Evolutionary conservation across 2,797 vertebrate genomes (phyloP).

Genomic region (Karalla daura): DNA sequence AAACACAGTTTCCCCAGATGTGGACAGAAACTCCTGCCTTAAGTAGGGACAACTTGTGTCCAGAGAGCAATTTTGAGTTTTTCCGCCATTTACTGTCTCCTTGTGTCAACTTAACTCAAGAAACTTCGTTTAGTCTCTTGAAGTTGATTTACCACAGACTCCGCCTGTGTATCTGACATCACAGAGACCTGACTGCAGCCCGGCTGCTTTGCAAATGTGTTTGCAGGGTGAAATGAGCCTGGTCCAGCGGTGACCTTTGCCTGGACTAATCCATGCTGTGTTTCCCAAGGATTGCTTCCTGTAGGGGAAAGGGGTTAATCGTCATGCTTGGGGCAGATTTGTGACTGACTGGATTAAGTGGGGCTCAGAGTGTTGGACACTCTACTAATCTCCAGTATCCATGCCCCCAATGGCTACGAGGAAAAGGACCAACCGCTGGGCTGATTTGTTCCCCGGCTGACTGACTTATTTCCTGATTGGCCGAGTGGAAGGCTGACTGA

Average conservation of each 20-base stretch:
- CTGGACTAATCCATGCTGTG: conserved; percentile 60
- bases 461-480: conserved; percentile 15
- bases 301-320: conserved; percentile 75
- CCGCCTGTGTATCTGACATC: neutral
- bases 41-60: no score
- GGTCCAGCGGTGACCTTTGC: conserved; percentile 61
- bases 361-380: conserved; percentile 69
- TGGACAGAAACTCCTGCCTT: no score
- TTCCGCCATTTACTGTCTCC: no score
- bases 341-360: conserved; percentile 79
- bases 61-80: no score
- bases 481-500: neutral
- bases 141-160: no score
- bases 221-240: conserved; percentile 27
- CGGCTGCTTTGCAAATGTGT: neutral
- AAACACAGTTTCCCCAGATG: no score
- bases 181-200: neutral
- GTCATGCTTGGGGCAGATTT: conserved; percentile 74
- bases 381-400: conserved; percentile 70
- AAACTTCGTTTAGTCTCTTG: no score
- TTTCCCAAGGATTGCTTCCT: conserved; percentile 63
- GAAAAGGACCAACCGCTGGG: neutral
- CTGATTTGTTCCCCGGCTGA: conserved; percentile 7
- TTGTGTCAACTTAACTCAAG: no score
- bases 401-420: conserved; percentile 25